Conservation (phyloP, 92 coral and sea anemone genomes). For the Epizoanthus scotinus region DNA sequence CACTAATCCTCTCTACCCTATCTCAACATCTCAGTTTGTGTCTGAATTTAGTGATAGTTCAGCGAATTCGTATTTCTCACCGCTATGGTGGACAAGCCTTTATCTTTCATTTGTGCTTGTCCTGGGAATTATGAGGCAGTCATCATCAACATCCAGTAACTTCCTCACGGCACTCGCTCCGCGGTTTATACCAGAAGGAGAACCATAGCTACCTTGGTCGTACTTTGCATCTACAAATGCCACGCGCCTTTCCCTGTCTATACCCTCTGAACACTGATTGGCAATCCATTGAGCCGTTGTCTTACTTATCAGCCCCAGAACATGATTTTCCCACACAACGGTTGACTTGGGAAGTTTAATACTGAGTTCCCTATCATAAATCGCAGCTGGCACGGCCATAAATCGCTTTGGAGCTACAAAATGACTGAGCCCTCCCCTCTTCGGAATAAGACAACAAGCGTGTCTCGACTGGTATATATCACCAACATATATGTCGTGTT, state of each 20-base stretch:
- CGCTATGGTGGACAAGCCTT: too few relatives aligned
- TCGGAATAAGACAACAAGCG: slow-evolving; percentile 6
- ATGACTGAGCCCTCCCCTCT: background rate
- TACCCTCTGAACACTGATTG: slow-evolving; percentile 68
- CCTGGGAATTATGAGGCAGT: slow-evolving; percentile 50
- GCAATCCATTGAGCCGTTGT: slow-evolving; percentile 90
- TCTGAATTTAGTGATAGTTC: too few relatives aligned
- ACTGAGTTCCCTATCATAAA: background rate
- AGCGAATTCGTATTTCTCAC: background rate
- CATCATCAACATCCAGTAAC: slow-evolving; percentile 70
- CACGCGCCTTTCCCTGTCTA: slow-evolving; percentile 57
- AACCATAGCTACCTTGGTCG: slow-evolving; percentile 38
- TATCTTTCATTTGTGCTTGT: background rate
- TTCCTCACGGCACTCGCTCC: slow-evolving; percentile 69
- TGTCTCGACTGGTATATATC: slow-evolving; percentile 9
- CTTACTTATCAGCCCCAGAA: slow-evolving; percentile 69
- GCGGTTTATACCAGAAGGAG: background rate
- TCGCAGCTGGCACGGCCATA: background rate
- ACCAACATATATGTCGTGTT: background rate
- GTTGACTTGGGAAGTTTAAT: slow-evolving; percentile 37
- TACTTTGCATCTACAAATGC: slow-evolving; percentile 64
- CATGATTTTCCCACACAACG: slow-evolving; percentile 73
- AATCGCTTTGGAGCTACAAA: slow-evolving; percentile 8
- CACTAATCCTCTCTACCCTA: too few relatives aligned
- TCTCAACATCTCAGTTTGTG: too few relatives aligned